Evolutionary conservation across 2,113 vertebrate species (phyloP), one percentile per base, ranked within the genome.

Genomic region (Mellivora capensis): DNA sequence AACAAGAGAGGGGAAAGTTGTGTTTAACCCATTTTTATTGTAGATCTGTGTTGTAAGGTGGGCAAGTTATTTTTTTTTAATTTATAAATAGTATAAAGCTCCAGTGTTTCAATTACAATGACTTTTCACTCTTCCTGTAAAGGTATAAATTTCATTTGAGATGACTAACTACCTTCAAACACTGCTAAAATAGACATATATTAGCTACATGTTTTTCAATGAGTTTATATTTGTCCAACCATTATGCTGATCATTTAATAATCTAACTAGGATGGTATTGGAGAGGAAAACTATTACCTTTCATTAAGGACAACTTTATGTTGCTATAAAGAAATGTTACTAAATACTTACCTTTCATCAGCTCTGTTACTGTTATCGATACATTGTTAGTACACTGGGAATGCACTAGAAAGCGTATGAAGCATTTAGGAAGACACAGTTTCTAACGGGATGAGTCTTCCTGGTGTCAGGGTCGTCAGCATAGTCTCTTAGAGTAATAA

Each of bases 281-380:
- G 74, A 82, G 62, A 96, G 21, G 81, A 80, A 62, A 97, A 86
- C 42, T 71, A 34, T 82, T 52, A 13, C 34, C 77, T 91, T 93
- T 44, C 39, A 34, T 34, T 44, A 81, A 95, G n/a, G 34, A 23
- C 77, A 69, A 49, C 15, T 18, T 37, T n/a, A 23, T 81, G 25
- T 54, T 59, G 2, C 25, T 49, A 15, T 67, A 39, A 61, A 62
- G 34, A 93, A 90, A 79, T 64, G 29, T 12, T 67, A 37, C 39
- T 96, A 47, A 69, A 31, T 61, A 29, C 62, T 62, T 67, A 67
- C 54, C 31, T 81, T 74, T 39, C 29, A 23, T n/a, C n/a, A 42
- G 27, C 87, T 87, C 62, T 82, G 25, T 31, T 74, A 21, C 61
- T 84, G 31, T 49, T 87, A 7, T 21, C 10, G 54, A 9, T 37